These are phyloP conservation scores for Epicampocera succincta DNA, from an alignment of 2,888 invertebrate species.

Conservation along the genomic window DNA sequence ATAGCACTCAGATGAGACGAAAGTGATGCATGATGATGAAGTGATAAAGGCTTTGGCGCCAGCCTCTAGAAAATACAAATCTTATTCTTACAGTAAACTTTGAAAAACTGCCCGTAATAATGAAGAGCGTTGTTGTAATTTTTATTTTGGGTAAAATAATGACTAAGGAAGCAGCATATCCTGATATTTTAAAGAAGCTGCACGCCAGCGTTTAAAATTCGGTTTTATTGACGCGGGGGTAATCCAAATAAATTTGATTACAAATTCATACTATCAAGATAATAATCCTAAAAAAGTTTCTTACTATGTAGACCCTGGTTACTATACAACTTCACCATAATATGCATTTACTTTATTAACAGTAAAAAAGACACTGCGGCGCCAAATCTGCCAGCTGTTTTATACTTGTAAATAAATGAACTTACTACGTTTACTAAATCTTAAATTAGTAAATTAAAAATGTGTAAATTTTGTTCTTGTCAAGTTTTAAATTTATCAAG, in stretches of 20 bases:
- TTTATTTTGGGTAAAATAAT: conserved; percentile 8
- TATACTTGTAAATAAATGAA: too few species aligned
- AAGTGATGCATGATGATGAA: not conserved
- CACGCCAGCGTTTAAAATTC: conserved; percentile 18
- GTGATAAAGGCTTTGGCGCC: not conserved
- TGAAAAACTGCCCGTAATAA: conserved; percentile 4
- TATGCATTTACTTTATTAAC: too few species aligned
- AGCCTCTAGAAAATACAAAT: conserved; percentile 8
- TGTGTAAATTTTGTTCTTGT: too few species aligned
- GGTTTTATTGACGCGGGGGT: conserved; percentile 12
- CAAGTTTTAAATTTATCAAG: too few species aligned
- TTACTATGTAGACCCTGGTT: conserved; percentile 19
- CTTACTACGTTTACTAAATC: too few species aligned
- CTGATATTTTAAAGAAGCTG: conserved; percentile 3
- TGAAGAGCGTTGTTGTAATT: not conserved
- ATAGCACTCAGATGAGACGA: not conserved
- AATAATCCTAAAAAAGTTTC: conserved; percentile 17
- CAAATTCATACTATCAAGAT: conserved; percentile 31
- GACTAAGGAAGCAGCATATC: conserved; percentile 7
- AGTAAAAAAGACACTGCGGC: too few species aligned
- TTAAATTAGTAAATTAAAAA: too few species aligned
- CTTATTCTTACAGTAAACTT: conserved; percentile 21
- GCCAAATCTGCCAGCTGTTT: too few species aligned
- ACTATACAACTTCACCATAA: conserved; percentile 20
- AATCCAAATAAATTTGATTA: conserved; percentile 19